Base-by-base conservation (phyloP, 2,797 vertebrate genomes). In the Coregonus ussuriensis region DNA sequence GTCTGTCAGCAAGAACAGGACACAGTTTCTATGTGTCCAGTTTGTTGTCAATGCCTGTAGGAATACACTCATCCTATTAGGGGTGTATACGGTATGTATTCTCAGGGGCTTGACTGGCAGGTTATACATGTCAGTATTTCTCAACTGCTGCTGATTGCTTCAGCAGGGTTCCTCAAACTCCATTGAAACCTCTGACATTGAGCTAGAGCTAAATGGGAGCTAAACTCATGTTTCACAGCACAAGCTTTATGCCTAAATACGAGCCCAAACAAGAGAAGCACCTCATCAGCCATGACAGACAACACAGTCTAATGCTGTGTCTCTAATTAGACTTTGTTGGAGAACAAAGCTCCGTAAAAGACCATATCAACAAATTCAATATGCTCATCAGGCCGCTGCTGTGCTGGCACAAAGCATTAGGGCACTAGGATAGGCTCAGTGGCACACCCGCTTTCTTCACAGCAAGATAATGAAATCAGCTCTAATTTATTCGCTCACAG, bases 371-470 rank as follows among this genome's bases (percentile, higher is more conserved):
- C 79, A 74, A 75, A 68, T 53, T 75, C 69, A 77, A 82, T 77
- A 52, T 5, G 77, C 84, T 87, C 77, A 81, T 87, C 80, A 81
- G 52, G 79, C 82, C 76, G 78, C 87, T 82, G 86, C 78, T 80
- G 83, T 0, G 82, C 82, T 14, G 0, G 74, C 82, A 82, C 77
- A 79, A 84, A 79, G 66, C 79, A 47, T 21, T 72, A 78, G 47
- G 31, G 6, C 14, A 51, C 69, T 47, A 71, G 69, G 69, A 41
- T 21, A n/a, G 69, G 18, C 37, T 71, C 47, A 47, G 33, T 47
- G 68, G 68, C 68, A 37, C 16, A 70, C 33, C 6, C 16, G 33
- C 35, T 47, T 47, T 70, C 68, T 47, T 70, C 35, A 71, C 69
- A 41, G 15, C n/a, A 14, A 31, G 67, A 72, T 68, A 70, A 51